A percentile compares a stretch with the other conserved stretches of the same genome.
Conservation (phyloP, 2,797 vertebrate genomes). For the Sebastes umbrosus region DNA sequence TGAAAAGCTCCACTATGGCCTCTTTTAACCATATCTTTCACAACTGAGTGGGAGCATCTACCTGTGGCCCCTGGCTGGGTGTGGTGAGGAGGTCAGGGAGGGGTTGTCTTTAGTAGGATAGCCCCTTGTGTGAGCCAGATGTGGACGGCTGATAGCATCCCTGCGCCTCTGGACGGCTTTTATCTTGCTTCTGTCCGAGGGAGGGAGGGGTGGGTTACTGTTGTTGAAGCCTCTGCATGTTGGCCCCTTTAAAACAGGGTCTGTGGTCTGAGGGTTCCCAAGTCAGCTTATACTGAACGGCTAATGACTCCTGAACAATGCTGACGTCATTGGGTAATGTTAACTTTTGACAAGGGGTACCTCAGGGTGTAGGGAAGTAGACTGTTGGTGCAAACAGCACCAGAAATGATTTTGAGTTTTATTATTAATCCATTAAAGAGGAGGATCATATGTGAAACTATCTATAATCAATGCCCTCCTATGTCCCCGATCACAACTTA, state of each 20-base stretch:
- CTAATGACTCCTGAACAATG: neutral
- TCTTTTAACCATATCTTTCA: neutral
- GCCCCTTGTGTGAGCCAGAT: neutral
- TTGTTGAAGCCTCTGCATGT: neutral
- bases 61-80: neutral
- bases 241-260: slow-evolving; percentile 1
- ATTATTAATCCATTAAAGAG: neutral
- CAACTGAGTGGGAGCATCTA: neutral
- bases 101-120: neutral
- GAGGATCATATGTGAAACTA: neutral
- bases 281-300: neutral
- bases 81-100: neutral
- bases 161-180: neutral
- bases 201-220: neutral
- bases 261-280: neutral
- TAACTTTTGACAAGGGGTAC: neutral
- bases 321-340: neutral
- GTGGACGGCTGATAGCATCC: neutral
- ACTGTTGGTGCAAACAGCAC: neutral
- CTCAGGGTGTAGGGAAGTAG: neutral
- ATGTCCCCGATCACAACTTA: neutral
- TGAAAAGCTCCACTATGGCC: neutral
- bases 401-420: neutral
- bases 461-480: neutral
- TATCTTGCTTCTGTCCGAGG: neutral